phyloP scores from a whole-genome alignment of 2,888 invertebrate genomes.

The Carterocephalus palaemon region DNA sequence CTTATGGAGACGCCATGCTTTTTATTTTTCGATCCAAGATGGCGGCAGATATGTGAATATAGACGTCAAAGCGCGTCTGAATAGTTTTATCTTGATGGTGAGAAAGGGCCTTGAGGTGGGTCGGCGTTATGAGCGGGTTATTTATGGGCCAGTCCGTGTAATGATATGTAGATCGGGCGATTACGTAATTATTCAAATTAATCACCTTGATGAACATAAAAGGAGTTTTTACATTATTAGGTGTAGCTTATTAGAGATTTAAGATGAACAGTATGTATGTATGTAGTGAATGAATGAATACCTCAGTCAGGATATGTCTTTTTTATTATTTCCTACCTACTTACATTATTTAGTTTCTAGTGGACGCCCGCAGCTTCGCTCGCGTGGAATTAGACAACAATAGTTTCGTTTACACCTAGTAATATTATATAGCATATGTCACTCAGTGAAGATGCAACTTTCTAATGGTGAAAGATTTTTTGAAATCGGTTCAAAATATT shows the following conservation, averaged over 20 bases:
- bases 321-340: too few species aligned
- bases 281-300: too few species aligned
- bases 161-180: constrained; percentile 22
- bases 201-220: constrained; percentile 7
- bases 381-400: too few species aligned
- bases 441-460: too few species aligned
- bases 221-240: constrained; percentile 10
- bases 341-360: too few species aligned
- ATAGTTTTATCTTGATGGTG: constrained; percentile 52
- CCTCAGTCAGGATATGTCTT: too few species aligned
- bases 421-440: too few species aligned
- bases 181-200: constrained; percentile 25
- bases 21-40: constrained; percentile 47
- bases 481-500: too few species aligned
- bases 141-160: constrained; percentile 16
- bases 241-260: constrained; percentile 2
- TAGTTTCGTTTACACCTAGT: too few species aligned
- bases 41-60: constrained; percentile 59
- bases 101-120: constrained; percentile 36
- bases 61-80: constrained; percentile 57
- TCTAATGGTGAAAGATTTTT: too few species aligned
- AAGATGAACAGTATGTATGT: neutral
- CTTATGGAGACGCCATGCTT: constrained; percentile 38
- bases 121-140: constrained; percentile 15
- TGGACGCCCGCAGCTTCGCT: too few species aligned